Percentiles rank a stretch among this genome's conserved stretches.
These are phyloP conservation scores for Asarcornis scutulata DNA, from an alignment of 2,113 vertebrate species.

Conservation along the genomic window DNA sequence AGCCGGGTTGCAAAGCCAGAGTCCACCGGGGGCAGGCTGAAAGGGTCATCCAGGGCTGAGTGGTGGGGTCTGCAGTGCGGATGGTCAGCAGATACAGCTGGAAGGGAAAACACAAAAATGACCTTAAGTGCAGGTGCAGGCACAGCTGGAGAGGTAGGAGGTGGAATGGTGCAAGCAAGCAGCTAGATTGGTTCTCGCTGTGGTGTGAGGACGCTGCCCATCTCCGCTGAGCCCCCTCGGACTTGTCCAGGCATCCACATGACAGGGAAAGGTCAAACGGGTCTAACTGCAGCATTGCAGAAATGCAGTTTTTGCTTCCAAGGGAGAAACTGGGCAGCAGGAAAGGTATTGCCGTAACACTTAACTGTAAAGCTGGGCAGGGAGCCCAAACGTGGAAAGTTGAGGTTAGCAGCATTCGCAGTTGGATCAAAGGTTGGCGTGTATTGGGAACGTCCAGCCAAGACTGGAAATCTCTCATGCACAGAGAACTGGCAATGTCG, in stretches of 20 bases:
- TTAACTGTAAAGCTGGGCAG: conserved; percentile 58
- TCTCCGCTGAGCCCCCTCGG: neutral
- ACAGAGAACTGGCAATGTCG: neutral
- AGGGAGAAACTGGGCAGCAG: neutral
- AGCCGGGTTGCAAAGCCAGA: neutral
- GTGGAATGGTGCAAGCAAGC: neutral
- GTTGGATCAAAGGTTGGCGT: conserved; percentile 35
- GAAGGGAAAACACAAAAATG: neutral
- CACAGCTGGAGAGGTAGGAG: neutral
- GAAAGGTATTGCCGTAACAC: conserved; percentile 22
- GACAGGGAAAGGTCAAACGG: conserved; percentile 38
- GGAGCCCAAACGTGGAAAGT: conserved; percentile 37
- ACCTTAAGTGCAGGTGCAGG: neutral
- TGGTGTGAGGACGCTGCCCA: neutral
- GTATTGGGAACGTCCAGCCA: neutral
- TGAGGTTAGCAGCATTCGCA: conserved; percentile 31
- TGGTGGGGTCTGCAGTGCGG: neutral
- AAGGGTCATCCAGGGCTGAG: conserved; percentile 11
- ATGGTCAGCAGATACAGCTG: neutral
- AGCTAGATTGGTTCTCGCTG: neutral
- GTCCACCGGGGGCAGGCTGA: neutral
- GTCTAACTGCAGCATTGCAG: conserved; percentile 51
- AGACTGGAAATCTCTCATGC: conserved; percentile 24
- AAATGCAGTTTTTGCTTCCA: conserved; percentile 27
- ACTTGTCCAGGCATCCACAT: neutral